phyloP scores from a whole-genome alignment of 2,113 vertebrate genomes.

The Zosterops hypoxanthus region DNA sequence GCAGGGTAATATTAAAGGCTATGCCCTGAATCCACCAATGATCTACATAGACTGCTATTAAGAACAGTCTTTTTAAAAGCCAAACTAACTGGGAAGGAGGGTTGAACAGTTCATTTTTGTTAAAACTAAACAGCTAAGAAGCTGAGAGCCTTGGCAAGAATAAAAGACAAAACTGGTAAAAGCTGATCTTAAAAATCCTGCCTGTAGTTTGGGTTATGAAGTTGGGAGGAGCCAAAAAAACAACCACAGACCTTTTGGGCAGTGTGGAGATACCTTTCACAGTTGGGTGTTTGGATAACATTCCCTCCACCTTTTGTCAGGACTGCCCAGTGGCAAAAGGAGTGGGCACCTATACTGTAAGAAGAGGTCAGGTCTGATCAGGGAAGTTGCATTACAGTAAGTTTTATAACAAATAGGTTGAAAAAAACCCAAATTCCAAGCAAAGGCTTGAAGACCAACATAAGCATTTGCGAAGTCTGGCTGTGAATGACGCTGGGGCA shows the following conservation, averaged over 20 bases:
- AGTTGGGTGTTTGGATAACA: neutral
- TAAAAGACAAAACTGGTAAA: neutral
- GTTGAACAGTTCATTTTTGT: neutral
- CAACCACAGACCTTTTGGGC: neutral
- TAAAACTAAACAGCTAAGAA: neutral
- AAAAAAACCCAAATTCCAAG: rapidly evolving
- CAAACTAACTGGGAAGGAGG: neutral
- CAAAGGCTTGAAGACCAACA: neutral
- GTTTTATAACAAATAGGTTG: neutral
- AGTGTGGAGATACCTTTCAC: rapidly evolving
- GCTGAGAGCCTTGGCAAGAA: neutral
- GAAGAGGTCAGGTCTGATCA: neutral
- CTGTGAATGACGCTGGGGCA: neutral
- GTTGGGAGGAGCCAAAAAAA: neutral
- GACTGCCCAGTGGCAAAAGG: neutral
- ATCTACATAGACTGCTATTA: neutral
- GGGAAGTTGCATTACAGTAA: neutral
- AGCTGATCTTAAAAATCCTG: neutral
- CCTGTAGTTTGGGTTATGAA: neutral
- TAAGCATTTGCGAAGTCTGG: neutral
- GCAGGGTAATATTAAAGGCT: neutral
- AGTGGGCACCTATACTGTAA: neutral
- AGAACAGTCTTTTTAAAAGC: neutral
- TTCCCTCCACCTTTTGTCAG: neutral
- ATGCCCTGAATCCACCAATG: neutral